A percentile compares a stretch with the other conserved stretches of the same genome.
These are phyloP conservation scores for Botia kubotai DNA, from an alignment of 2,797 vertebrate genomes.

Conservation along the genomic window DNA sequence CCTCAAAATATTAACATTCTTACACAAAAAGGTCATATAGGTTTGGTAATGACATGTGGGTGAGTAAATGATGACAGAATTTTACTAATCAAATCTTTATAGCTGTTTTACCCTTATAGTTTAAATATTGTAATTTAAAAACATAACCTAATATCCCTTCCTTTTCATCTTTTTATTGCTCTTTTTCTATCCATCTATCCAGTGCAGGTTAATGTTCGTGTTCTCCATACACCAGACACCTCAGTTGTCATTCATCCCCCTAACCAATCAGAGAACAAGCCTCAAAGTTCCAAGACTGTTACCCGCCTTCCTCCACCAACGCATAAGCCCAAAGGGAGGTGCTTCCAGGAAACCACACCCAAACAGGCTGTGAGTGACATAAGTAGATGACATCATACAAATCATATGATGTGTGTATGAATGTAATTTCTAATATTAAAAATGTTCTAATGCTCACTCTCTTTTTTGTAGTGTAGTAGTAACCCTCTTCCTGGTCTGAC, in stretches of 20 bases:
- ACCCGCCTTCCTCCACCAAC: slow-evolving; percentile 73
- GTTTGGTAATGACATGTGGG: not conserved
- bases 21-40: not conserved
- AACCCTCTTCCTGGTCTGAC: slow-evolving; percentile 91
- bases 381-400: not conserved
- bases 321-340: slow-evolving; percentile 90
- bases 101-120: not conserved
- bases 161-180: not conserved
- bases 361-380: slow-evolving; percentile 86
- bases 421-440: not conserved
- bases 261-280: slow-evolving; percentile 75
- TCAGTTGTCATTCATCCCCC: slow-evolving; percentile 88
- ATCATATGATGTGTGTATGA: not conserved
- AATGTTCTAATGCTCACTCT: not conserved
- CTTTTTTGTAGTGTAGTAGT: slow-evolving; percentile 84
- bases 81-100: too few species aligned
- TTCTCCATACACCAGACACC: slow-evolving; percentile 86
- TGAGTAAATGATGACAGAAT: too few species aligned
- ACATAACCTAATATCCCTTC: not conserved
- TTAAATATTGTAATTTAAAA: not conserved
- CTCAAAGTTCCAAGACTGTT: slow-evolving; percentile 66
- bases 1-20: too few species aligned
- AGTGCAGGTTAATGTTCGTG: slow-evolving; percentile 89
- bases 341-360: slow-evolving; percentile 93
- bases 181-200: slow-evolving; percentile 55